Conservation (phyloP, 2,888 invertebrate genomes). For the Acleris literana region DNA sequence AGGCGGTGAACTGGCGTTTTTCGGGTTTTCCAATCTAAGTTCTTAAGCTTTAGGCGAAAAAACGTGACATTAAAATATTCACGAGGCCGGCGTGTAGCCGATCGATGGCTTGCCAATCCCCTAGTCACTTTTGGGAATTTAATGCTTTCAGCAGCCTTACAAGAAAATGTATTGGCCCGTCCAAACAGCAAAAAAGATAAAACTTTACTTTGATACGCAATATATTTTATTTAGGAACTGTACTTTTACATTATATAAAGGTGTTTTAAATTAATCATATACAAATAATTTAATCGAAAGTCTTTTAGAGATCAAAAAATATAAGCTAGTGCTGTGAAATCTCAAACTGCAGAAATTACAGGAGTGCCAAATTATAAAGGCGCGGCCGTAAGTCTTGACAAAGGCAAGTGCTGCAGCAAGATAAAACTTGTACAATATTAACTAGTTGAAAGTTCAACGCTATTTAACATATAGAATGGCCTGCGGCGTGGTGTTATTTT, state of each 20-base stretch:
- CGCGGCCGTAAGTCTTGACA: slow-evolving; percentile 39
- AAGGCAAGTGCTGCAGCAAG: slow-evolving; percentile 36
- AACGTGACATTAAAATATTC: slow-evolving; percentile 62
- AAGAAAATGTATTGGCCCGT: slow-evolving; percentile 11
- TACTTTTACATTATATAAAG: too few species aligned
- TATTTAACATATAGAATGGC: slow-evolving; percentile 67
- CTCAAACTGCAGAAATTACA: background rate
- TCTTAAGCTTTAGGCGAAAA: slow-evolving; percentile 48
- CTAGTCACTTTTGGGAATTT: slow-evolving; percentile 26
- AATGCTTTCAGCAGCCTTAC: slow-evolving; percentile 19
- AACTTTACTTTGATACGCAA: too few species aligned
- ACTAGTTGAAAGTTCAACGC: slow-evolving; percentile 52
- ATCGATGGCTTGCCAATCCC: slow-evolving; percentile 29
- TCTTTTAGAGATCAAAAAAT: background rate
- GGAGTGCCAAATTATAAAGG: slow-evolving; percentile 40
- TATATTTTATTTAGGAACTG: too few species aligned
- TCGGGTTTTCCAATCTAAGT: slow-evolving; percentile 60
- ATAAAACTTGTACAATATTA: slow-evolving; percentile 59
- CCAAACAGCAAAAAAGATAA: background rate
- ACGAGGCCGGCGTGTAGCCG: slow-evolving; percentile 37
- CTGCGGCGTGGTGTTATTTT: slow-evolving; percentile 57
- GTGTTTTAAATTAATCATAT: too few species aligned
- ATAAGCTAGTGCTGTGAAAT: background rate
- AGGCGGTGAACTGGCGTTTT: slow-evolving; percentile 50
- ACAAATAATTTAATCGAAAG: too few species aligned